Conservation (phyloP, 2,888 invertebrate genomes). For the Scrobipalpa costella region DNA sequence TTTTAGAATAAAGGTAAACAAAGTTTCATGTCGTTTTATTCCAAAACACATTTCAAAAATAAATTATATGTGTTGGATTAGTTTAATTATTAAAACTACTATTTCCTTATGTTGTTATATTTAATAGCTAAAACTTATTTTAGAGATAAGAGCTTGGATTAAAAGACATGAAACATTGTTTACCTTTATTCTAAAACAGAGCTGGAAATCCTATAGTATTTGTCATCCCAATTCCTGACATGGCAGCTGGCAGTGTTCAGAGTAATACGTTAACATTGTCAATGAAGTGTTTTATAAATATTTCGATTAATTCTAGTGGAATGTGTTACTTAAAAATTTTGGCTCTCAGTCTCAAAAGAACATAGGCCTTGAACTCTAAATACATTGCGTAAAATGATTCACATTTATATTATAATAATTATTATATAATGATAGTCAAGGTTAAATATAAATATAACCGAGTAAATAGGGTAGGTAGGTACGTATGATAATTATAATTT, state of each 20-base stretch:
- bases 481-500: neutral
- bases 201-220: no score
- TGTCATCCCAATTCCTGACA: no score
- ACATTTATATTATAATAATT: neutral
- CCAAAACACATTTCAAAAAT: no score
- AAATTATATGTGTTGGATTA: no score
- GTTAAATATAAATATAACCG: constrained; percentile 11
- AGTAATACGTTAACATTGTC: neutral
- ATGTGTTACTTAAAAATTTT: neutral
- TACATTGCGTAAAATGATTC: neutral
- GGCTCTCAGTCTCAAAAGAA: neutral
- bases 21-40: no score
- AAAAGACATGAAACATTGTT: no score
- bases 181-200: no score
- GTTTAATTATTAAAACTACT: no score
- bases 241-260: neutral
- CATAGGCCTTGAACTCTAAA: constrained; percentile 11
- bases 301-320: constrained; percentile 5
- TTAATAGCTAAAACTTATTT: no score
- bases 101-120: no score
- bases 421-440: neutral
- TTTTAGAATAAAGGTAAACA: no score
- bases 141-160: no score
- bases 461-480: neutral
- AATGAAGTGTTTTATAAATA: neutral